phyloP scores from a whole-genome alignment of 2,888 invertebrate genomes.

The Drosophila pseudotalamancana region DNA sequence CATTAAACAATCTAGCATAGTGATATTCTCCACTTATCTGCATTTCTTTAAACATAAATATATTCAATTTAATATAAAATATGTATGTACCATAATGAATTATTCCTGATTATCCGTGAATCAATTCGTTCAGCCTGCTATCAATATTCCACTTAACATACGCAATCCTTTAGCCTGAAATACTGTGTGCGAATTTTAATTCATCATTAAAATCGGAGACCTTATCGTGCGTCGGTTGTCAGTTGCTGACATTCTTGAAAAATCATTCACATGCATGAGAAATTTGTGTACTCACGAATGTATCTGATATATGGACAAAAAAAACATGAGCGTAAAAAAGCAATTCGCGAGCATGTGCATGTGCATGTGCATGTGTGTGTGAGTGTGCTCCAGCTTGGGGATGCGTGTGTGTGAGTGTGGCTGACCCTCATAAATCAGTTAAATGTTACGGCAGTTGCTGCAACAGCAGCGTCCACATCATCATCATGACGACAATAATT shows the following conservation, averaged over 20 bases:
- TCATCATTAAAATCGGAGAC: conserved; percentile 3
- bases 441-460: conserved; percentile 56
- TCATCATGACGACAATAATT: conserved; percentile 15
- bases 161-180: not conserved
- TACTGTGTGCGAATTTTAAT: not conserved
- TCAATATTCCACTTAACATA: not conserved
- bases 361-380: not conserved
- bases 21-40: too few relatives aligned
- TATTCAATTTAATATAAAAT: too few relatives aligned
- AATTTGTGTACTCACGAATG: conserved; percentile 1
- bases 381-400: too few relatives aligned
- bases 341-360: conserved; percentile 1
- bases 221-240: conserved; percentile 52
- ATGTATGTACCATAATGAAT: not conserved
- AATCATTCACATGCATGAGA: conserved; percentile 42
- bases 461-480: conserved; percentile 4
- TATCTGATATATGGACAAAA: conserved; percentile 36
- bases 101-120: not conserved
- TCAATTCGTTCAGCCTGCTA: not conserved
- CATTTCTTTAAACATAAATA: too few relatives aligned
- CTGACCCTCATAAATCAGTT: conserved; percentile 68
- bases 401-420: conserved; percentile 11
- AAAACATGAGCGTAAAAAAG: conserved; percentile 12
- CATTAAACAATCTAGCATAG: not conserved
- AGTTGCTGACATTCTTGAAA: conserved; percentile 67